phyloP scores from a whole-genome alignment of 2,797 vertebrate genomes.

The Gallirallus australis region DNA sequence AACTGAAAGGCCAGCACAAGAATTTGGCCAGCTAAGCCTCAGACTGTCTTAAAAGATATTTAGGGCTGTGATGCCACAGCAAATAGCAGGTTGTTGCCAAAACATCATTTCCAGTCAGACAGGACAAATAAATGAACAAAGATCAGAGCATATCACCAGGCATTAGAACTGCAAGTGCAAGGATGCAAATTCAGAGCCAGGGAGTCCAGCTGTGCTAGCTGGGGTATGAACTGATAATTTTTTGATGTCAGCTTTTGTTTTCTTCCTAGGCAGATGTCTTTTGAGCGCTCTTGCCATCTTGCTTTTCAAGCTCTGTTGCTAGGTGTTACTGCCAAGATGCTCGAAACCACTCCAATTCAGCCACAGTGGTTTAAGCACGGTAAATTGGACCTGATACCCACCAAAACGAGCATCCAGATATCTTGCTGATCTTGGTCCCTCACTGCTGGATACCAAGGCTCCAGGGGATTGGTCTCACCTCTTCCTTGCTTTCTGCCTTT shows the following conservation, averaged over 20 bases:
- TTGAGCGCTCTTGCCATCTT: neutral
- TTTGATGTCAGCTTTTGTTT: slow-evolving; percentile 30
- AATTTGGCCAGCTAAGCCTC: slow-evolving; percentile 25
- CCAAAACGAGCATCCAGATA: neutral
- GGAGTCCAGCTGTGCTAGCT: neutral
- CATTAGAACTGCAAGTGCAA: slow-evolving; percentile 7
- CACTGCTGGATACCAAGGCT: neutral
- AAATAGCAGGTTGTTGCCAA: slow-evolving; percentile 60
- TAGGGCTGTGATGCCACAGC: slow-evolving; percentile 29
- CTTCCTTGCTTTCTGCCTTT: neutral
- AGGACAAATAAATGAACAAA: slow-evolving; percentile 41
- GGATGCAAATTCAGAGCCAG: slow-evolving; percentile 15
- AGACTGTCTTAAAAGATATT: neutral
- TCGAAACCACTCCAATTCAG: slow-evolving; percentile 7
- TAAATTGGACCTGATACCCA: neutral
- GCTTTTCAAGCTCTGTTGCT: neutral
- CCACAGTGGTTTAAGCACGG: neutral
- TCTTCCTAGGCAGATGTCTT: slow-evolving; percentile 5
- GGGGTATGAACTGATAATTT: neutral
- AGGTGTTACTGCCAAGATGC: neutral
- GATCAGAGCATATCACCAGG: slow-evolving; percentile 26
- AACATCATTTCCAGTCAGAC: slow-evolving; percentile 44
- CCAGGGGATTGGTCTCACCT: neutral
- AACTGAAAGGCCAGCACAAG: neutral
- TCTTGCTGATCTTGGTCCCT: neutral